Conservation (phyloP, 1,140 invertebrate genomes). For the Ceratoteleas bidentatus region DNA sequence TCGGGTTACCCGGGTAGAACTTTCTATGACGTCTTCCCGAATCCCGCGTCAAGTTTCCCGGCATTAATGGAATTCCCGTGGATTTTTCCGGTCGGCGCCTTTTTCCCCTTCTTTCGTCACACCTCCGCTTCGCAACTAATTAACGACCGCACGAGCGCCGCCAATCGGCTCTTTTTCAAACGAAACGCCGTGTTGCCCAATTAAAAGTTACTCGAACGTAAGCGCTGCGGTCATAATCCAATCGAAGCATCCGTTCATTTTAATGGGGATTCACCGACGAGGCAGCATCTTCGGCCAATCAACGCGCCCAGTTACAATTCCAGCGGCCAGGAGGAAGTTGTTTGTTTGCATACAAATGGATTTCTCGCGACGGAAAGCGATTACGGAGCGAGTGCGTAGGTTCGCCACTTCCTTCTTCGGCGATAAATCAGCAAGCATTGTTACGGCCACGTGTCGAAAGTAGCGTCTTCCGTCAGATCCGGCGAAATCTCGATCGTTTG, state of each 20-base stretch:
- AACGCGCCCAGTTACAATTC: too few relatives aligned
- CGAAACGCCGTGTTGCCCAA: too few relatives aligned
- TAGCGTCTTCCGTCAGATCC: slow-evolving; percentile 22
- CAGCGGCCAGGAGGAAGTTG: slow-evolving; percentile 22
- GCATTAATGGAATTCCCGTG: slow-evolving; percentile 20
- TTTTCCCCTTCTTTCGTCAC: slow-evolving; percentile 8
- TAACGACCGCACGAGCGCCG: too few relatives aligned
- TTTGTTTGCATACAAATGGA: slow-evolving; percentile 51
- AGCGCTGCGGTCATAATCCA: too few relatives aligned
- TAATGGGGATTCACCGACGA: too few relatives aligned
- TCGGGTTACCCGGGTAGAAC: slow-evolving; percentile 26
- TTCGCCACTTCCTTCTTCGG: slow-evolving; percentile 32
- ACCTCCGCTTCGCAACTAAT: slow-evolving; percentile 16
- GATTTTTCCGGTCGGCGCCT: slow-evolving; percentile 5
- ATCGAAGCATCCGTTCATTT: too few relatives aligned
- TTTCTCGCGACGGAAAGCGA: slow-evolving; percentile 38
- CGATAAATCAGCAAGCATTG: slow-evolving; percentile 45
- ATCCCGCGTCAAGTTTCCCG: slow-evolving; percentile 8
- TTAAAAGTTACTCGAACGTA: too few relatives aligned
- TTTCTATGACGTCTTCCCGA: slow-evolving; percentile 12
- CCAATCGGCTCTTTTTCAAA: too few relatives aligned
- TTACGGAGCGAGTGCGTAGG: slow-evolving; percentile 48
- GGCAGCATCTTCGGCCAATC: too few relatives aligned
- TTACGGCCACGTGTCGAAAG: slow-evolving; percentile 32
- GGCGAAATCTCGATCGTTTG: not conserved